These are phyloP conservation scores for Pteropus rufus DNA, from an alignment of 2,797 vertebrate genomes.

Conservation along the genomic window DNA sequence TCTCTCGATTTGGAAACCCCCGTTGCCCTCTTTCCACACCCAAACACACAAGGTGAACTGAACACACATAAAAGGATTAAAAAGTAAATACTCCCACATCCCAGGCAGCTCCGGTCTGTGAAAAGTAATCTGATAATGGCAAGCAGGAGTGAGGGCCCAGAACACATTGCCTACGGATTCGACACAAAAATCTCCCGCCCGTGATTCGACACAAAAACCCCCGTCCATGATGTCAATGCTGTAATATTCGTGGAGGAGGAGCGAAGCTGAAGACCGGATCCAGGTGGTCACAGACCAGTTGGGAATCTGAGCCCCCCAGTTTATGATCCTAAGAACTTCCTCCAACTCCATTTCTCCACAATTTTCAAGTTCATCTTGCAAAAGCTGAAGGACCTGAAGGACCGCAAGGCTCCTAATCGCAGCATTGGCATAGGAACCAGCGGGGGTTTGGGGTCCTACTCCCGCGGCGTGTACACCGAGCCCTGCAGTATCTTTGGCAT, in stretches of 20 bases:
- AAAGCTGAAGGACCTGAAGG: not conserved
- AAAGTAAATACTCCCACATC: slow-evolving; percentile 49
- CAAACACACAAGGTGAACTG: slow-evolving; percentile 51
- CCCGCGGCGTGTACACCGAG: accelerated
- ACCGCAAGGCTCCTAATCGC: not conserved
- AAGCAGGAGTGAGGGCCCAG: not conserved
- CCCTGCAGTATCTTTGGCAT: not conserved
- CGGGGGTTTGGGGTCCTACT: not conserved
- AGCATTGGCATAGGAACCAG: accelerated
- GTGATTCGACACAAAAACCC: not conserved
- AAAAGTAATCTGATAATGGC: slow-evolving; percentile 43
- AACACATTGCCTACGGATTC: not conserved
- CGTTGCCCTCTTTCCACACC: slow-evolving; percentile 12
- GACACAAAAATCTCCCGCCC: not conserved
- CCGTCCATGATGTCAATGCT: not conserved
- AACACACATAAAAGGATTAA: slow-evolving; percentile 18
- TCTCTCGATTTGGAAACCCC: slow-evolving; percentile 55
- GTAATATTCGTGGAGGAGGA: slow-evolving; percentile 9
- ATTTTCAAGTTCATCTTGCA: not conserved
- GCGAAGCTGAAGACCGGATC: not conserved
- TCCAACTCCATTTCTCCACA: not conserved
- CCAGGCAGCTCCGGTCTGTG: not conserved
- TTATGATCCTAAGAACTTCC: not conserved
- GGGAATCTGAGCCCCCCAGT: not conserved
- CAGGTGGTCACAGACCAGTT: not conserved